Evolutionary conservation across 2,797 vertebrate species (phyloP), one percentile per base, ranked within the genome.

Genomic region (Threskiornis aethiopicus): DNA sequence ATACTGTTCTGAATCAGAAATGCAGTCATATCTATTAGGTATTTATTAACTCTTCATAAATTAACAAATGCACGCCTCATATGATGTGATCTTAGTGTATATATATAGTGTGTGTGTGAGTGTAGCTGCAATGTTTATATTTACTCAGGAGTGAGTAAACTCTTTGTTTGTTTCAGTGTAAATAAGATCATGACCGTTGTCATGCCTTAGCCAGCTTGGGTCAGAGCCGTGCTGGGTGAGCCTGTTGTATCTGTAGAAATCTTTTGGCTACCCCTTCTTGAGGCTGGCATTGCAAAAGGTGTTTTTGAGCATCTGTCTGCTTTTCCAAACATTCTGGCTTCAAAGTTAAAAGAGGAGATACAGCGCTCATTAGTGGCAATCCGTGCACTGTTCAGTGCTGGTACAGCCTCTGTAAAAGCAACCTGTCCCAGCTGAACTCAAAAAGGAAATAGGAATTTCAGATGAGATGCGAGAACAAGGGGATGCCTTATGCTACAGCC

Each of bases 401-500:
- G 17, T 33, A 11, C 26, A 2, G 33, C 31, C 31, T 58, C 91
- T 81, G 54, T 57, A 70, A 81, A 79, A 86, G 37, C 51, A 69
- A 84, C 87, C 84, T 81, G 62, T 78, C 78, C 80, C 91, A 95
- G 88, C 76, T 58, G 59, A 92, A 88, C 93, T 80, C 67, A 24
- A 58, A 84, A 46, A 41, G 54, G 89, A 96, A 97, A 92, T 3
- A 35, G 49, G 87, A 93, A 62, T 66, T 96, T 89, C 84, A 84
- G 87, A n/a, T 1, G 73, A 80, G 75, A 49, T 13, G 10, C 7
- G 57, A 97, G 97, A 98, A 98, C 99, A 99, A 99, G 98, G 97
- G 94, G 93, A 85, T 94, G 96, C 98, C 98, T 99, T 98, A 98
- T 99, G 97, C 96, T 92, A 89, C 86, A 95, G 97, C 97, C 98